These are phyloP conservation scores for Zele albiditarsus DNA, from an alignment of 2,888 invertebrate species.

Conservation along the genomic window DNA sequence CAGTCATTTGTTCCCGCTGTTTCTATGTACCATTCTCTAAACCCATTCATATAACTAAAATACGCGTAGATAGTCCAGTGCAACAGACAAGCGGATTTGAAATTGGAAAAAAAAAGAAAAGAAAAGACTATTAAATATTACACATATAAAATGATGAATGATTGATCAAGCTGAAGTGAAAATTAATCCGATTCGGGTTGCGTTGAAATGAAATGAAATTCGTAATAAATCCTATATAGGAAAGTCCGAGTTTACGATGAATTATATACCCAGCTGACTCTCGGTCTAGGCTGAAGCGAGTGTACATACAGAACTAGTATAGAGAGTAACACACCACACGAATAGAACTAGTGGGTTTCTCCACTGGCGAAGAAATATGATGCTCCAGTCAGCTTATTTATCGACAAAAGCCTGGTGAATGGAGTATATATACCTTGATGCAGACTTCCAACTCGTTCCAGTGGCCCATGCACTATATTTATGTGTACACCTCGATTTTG, in stretches of 20 bases:
- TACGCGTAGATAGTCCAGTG: too few relatives aligned
- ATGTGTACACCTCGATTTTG: slow-evolving; percentile 11
- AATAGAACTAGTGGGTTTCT: slow-evolving; percentile 42
- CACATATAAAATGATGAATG: slow-evolving; percentile 42
- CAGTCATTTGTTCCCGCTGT: too few relatives aligned
- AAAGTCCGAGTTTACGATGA: slow-evolving; percentile 48
- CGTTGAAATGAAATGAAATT: slow-evolving; percentile 55
- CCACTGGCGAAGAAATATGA: slow-evolving; percentile 63
- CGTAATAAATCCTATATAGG: slow-evolving; percentile 56
- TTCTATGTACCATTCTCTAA: too few relatives aligned
- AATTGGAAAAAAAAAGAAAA: too few relatives aligned
- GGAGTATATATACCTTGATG: slow-evolving; percentile 35
- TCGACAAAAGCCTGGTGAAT: slow-evolving; percentile 56
- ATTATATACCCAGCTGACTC: slow-evolving; percentile 36
- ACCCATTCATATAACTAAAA: too few relatives aligned
- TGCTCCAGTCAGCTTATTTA: slow-evolving; percentile 61
- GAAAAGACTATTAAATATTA: not conserved
- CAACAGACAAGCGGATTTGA: too few relatives aligned
- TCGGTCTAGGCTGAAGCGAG: slow-evolving; percentile 6
- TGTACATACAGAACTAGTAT: slow-evolving; percentile 25
- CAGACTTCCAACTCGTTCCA: slow-evolving; percentile 35
- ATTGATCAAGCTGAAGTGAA: slow-evolving; percentile 52
- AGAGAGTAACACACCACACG: slow-evolving; percentile 15
- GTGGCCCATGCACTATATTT: slow-evolving; percentile 19
- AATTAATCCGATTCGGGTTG: slow-evolving; percentile 60